phyloP scores from a whole-genome alignment of 2,113 vertebrate species.

The Dromas ardeola region DNA sequence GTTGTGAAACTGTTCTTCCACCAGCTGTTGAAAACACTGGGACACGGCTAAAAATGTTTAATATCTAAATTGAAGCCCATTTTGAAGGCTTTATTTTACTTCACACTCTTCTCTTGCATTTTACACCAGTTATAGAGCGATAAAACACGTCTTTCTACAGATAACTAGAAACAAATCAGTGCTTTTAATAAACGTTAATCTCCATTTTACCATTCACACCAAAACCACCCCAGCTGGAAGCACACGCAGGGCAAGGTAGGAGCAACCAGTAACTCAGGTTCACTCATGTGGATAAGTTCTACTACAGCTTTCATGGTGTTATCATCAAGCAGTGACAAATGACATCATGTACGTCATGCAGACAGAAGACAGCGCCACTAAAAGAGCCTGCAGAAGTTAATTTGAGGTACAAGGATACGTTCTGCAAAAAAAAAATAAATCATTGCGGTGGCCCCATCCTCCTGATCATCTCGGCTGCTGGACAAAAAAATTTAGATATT shows the following conservation, averaged over 20 bases:
- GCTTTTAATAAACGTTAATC: background rate
- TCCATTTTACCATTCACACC: background rate
- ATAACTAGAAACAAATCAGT: background rate
- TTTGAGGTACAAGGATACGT: background rate
- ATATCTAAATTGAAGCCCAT: background rate
- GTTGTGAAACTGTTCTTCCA: background rate
- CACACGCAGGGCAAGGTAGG: background rate
- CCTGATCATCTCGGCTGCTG: background rate
- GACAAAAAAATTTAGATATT: background rate
- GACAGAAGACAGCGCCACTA: no score
- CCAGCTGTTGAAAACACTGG: background rate
- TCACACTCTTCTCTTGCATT: background rate
- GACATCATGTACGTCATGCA: background rate
- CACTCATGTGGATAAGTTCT: background rate
- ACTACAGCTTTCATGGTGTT: background rate
- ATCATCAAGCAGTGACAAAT: background rate
- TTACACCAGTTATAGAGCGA: background rate
- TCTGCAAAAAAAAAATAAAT: background rate
- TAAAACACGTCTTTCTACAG: background rate
- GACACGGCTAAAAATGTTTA: background rate
- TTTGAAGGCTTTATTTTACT: background rate
- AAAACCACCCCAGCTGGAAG: background rate
- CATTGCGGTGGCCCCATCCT: background rate
- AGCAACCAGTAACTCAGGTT: background rate
- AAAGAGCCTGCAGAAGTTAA: background rate